Base-by-base conservation (phyloP, 2,797 vertebrate species). In the Enteromius paludinosus region DNA sequence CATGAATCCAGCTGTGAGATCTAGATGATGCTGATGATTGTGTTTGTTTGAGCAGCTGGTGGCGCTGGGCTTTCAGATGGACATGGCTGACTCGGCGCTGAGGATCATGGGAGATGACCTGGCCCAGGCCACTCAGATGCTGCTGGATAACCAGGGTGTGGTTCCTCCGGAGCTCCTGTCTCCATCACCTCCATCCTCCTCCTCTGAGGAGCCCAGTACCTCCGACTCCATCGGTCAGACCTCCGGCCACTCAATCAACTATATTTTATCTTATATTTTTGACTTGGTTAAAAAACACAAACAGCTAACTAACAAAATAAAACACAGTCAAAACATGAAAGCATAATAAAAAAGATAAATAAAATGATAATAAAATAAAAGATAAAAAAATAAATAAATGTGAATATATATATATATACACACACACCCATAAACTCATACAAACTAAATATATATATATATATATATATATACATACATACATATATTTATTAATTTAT, bases 11-110 rank as follows among this genome's bases (percentile, higher is more conserved):
- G 71, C 71, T 14, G 30, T 54, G 17, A 74, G 33, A 25, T 56
- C 4, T 0, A 7, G 6, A 0, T 10, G 43, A 72, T 14, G 11
- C 5, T 73, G 47, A 73, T 82, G 5, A 79, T 38, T 71, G 14
- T 81, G 47, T 79, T 33, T 59, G 17, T 82, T 9, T 70, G 10
- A 23, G 15, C 81, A 99, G 97, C 85, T 99, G 88, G 61, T 93
- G 25, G 98, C 96, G 52, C 88, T 97, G 89, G 97, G 97, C 3
- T 99, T 98, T 23, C 92, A 95, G 45, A 74, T 83, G 0, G 92
- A 87, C 1, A 87, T 89, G 0, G 95, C 95, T 0, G 91, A 95
- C 33, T 90, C 93, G 0, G 96, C 96, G 0, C 92, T 99, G 35
- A 90, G 90, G 25, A 69, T 95, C 80, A 95, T 95, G 0, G 92